Evolutionary conservation across 2,888 invertebrate genomes (phyloP).

Genomic region (Antitype chi): DNA sequence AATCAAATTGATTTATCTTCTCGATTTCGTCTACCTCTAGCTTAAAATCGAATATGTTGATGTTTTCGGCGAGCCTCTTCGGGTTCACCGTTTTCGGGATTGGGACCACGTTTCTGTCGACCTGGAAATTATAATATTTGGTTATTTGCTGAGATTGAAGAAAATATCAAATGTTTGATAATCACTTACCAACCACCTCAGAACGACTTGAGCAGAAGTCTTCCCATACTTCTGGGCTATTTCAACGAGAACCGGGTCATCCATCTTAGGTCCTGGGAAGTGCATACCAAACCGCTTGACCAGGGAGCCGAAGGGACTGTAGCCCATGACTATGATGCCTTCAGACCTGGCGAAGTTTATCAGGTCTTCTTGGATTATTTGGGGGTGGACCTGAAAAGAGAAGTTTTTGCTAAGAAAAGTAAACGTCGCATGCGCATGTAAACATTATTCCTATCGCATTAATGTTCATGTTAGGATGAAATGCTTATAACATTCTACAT

Average conservation of each 20-base stretch:
- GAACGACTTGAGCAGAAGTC: constrained; percentile 91
- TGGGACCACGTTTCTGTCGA: constrained; percentile 83
- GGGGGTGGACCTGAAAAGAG: constrained; percentile 86
- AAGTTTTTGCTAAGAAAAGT: no score
- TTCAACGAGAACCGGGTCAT: constrained; percentile 87
- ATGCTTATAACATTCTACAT: no score
- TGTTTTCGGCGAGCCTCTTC: constrained; percentile 78
- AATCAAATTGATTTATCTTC: constrained; percentile 73
- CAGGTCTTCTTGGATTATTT: constrained; percentile 92
- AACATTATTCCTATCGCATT: no score
- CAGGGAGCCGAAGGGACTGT: constrained; percentile 92
- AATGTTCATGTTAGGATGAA: no score
- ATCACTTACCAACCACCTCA: constrained; percentile 92
- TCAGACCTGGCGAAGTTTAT: constrained; percentile 91
- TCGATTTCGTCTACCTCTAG: constrained; percentile 77
- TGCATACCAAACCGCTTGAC: constrained; percentile 84
- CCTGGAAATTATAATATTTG: constrained; percentile 69
- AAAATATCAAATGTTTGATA: no score
- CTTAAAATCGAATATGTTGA: constrained; percentile 84
- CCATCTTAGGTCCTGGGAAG: constrained; percentile 86
- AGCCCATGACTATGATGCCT: constrained; percentile 92
- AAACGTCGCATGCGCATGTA: no score
- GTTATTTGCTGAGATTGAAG: not conserved
- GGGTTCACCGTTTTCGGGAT: constrained; percentile 79
- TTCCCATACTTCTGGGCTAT: constrained; percentile 92